Conservation (phyloP, 2,888 invertebrate species). For the Ferrisia virgata region DNA sequence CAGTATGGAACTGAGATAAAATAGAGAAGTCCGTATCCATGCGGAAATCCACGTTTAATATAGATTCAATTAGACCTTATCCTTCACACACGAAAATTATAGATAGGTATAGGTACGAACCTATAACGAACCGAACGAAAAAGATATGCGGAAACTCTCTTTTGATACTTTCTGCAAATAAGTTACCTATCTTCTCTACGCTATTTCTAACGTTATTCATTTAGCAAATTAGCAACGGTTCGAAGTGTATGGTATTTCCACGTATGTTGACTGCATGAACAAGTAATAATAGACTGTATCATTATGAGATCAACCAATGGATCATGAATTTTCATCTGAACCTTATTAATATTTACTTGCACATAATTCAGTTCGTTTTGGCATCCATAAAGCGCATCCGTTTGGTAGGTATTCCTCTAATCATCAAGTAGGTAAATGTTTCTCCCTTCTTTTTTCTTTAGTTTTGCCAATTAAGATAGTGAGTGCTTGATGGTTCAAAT, state of each 20-base stretch:
- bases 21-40: background rate
- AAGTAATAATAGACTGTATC: background rate
- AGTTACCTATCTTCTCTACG: background rate
- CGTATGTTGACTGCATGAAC: background rate
- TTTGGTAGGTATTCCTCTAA: no score
- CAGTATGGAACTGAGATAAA: background rate
- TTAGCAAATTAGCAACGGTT: slow-evolving; percentile 13
- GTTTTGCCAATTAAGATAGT: no score
- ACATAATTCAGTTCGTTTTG: no score
- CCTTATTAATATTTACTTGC: no score
- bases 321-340: background rate
- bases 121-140: background rate
- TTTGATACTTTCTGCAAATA: background rate
- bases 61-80: slow-evolving; percentile 1
- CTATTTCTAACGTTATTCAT: background rate
- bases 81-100: slow-evolving; percentile 7
- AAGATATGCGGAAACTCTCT: background rate
- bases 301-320: background rate
- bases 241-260: background rate
- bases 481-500: no score
- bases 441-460: no score
- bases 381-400: no score
- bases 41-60: slow-evolving; percentile 14
- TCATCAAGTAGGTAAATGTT: no score
- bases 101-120: no score